A percentile compares a stretch with the other conserved stretches of the same genome.
phyloP scores from a whole-genome alignment of 2,113 vertebrate genomes.

The Glaucomys volans region DNA sequence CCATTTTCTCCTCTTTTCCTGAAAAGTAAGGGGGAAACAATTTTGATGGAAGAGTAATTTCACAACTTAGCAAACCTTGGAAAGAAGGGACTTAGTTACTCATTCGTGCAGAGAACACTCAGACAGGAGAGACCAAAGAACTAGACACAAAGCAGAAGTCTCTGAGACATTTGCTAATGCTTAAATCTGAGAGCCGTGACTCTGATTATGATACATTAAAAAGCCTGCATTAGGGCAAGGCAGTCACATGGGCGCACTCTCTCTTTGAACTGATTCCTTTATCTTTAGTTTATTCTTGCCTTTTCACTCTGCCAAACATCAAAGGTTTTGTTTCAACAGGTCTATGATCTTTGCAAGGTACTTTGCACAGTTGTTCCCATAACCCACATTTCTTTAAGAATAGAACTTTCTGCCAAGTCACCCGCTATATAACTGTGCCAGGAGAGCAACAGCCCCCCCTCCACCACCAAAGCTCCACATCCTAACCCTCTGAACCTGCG shows the following conservation, averaged over 20 bases:
- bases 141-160: background rate
- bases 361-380: background rate
- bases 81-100: slow-evolving; percentile 16
- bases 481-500: background rate
- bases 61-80: background rate
- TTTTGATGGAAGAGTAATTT: background rate
- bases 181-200: slow-evolving; percentile 63
- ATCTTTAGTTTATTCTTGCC: slow-evolving; percentile 59
- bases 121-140: background rate
- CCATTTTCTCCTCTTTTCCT: slow-evolving; percentile 43
- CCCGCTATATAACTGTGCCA: background rate
- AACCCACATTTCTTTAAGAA: slow-evolving; percentile 27
- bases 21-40: background rate
- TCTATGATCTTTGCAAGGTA: slow-evolving; percentile 47
- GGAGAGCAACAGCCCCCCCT: background rate
- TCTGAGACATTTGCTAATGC: slow-evolving; percentile 53
- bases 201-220: background rate
- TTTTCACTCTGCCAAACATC: slow-evolving; percentile 72
- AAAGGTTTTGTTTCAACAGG: slow-evolving; percentile 78
- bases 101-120: background rate
- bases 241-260: slow-evolving; percentile 56
- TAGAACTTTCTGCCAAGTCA: background rate
- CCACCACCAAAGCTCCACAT: background rate
- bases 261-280: slow-evolving; percentile 37
- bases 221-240: background rate